Percentiles rank a stretch among this genome's conserved stretches.
These are phyloP conservation scores for Loriculus beryllinus DNA, from an alignment of 2,797 vertebrate species.

Conservation along the genomic window DNA sequence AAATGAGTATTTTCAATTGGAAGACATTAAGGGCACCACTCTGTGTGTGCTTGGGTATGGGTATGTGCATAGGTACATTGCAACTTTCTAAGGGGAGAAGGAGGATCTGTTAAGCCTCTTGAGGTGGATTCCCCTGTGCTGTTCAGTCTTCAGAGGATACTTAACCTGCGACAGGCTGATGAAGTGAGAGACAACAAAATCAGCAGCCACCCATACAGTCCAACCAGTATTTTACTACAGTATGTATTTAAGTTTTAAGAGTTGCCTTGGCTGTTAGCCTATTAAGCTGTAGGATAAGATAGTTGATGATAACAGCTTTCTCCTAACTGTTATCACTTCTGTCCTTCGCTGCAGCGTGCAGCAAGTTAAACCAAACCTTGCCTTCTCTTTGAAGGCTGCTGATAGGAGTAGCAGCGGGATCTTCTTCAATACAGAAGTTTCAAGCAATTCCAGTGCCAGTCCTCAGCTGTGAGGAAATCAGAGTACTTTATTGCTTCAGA, in stretches of 20 bases:
- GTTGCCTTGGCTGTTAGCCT: constrained; percentile 22
- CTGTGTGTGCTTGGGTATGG: rapidly evolving
- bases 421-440: constrained; percentile 51
- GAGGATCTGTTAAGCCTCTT: background rate
- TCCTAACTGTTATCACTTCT: constrained; percentile 38
- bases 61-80: background rate
- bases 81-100: background rate
- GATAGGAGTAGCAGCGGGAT: constrained; percentile 11
- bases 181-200: constrained; percentile 29
- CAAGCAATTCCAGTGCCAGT: constrained; percentile 22
- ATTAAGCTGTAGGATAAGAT: constrained; percentile 46
- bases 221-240: constrained; percentile 29
- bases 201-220: background rate
- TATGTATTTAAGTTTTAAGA: constrained; percentile 37
- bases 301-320: constrained; percentile 56
- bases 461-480: constrained; percentile 54
- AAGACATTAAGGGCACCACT: background rate
- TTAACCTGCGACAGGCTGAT: background rate
- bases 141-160: background rate
- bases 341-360: background rate
- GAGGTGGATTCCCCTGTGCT: background rate
- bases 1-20: background rate
- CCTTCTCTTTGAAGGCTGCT: background rate
- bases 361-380: background rate
- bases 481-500: constrained; percentile 42